Evolutionary conservation across 1,140 invertebrate genomes (phyloP).

Genomic region (Plectrocnemia conspersa): DNA sequence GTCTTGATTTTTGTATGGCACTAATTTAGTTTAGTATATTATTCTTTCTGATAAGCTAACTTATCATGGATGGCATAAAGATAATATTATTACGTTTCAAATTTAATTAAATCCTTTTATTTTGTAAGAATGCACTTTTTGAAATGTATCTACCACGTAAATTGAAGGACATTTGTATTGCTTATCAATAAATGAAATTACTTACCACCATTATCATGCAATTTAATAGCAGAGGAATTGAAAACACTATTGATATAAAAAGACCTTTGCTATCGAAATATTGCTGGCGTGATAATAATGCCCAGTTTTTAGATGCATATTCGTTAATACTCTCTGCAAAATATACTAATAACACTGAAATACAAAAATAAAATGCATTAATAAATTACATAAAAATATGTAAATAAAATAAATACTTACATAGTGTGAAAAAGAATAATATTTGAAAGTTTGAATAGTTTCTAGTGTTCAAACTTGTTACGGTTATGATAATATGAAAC

Average conservation of each 20-base stretch:
- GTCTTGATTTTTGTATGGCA: no score
- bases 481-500: constrained; percentile 71
- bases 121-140: no score
- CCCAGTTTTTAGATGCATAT: constrained; percentile 79
- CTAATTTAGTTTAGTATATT: no score
- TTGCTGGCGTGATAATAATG: constrained; percentile 80
- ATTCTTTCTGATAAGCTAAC: no score
- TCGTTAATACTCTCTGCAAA: constrained; percentile 86
- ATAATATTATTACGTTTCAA: no score
- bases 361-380: constrained; percentile 37
- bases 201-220: constrained; percentile 92
- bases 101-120: no score
- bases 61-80: no score
- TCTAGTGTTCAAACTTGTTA: constrained; percentile 72
- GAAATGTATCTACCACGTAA: no score
- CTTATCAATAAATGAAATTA: constrained; percentile 39
- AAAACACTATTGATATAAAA: constrained; percentile 89
- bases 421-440: constrained; percentile 70
- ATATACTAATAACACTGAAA: constrained; percentile 76
- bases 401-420: constrained; percentile 56
- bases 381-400: constrained; percentile 3
- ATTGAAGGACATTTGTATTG: no score
- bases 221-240: constrained; percentile 82
- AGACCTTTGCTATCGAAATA: constrained; percentile 90
- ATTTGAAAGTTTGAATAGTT: constrained; percentile 85